Base-by-base conservation (phyloP, 2,113 vertebrate species). In the Tachysurus fulvidraco region DNA sequence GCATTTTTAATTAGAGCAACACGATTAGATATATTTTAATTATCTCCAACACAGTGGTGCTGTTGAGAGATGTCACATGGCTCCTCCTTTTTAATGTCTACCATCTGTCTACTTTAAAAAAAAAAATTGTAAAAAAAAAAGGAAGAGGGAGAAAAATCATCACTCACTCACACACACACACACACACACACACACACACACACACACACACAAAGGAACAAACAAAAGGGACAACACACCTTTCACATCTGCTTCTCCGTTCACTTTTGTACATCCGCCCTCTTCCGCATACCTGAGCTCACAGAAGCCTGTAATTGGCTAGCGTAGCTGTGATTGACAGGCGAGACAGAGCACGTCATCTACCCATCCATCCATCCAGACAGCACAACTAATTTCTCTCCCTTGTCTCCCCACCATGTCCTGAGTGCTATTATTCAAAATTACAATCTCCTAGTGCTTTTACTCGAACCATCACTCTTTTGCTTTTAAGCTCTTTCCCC, bases 21-120 rank as follows among this genome's bases (percentile, higher is more conserved):
- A 84, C 85, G 87, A 92, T 92, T 88, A 90, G 89, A 91, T 91
- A 84, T 86, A 88, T 89, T 90, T 92, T 92, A 92, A 92, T 92
- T 90, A 92, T 88, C 50, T 87, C 60, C 74, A 74, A 89, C 85
- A 86, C 90, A 88, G 89, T 85, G 74, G 89, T 89, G 87, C 87
- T 88, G 87, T 91, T 91, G 83, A 89, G 89, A 85, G 88, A 89
- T 89, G 88, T 91, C 88, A 91, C 88, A 90, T 90, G 87, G 79
- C 83, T 88, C 89, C 84, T 89, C 83, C 78, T 86, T 91, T 36
- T 87, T 91, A 91, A 92, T 92, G 89, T 87, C 87, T 87, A 80
- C 93, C 92, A 93, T 94, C 93, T 93, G 93, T 90, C 83, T 86
- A 57, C 73, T 28, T 50, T 80, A 73, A 55, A 60, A 71, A 81